Conservation (phyloP, 1,140 invertebrate species). For the Drosophila lacteicornis region DNA sequence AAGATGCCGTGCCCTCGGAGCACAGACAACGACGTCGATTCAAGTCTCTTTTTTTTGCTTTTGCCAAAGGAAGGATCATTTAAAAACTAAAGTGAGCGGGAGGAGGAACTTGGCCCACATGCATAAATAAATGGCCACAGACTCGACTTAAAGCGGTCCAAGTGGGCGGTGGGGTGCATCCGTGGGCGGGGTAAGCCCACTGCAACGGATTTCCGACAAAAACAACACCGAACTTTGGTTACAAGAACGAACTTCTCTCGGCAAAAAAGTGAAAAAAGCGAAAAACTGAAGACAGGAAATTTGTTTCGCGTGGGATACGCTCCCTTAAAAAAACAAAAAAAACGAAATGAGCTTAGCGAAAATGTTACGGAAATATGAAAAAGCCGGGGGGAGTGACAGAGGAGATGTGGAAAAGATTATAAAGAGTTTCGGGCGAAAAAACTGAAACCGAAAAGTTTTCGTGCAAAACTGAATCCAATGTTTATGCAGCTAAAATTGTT, state of each 20-base stretch:
- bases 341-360: slow-evolving; percentile 41
- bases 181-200: slow-evolving; percentile 25
- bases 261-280: slow-evolving; percentile 2
- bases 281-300: slow-evolving; percentile 53
- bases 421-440: slow-evolving; percentile 10
- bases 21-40: slow-evolving; percentile 39
- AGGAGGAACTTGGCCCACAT: slow-evolving; percentile 47
- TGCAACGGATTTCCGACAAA: slow-evolving; percentile 54
- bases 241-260: slow-evolving; percentile 30
- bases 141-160: slow-evolving; percentile 50
- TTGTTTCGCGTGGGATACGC: slow-evolving; percentile 45
- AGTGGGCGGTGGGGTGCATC: neutral
- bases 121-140: slow-evolving; percentile 63
- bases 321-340: slow-evolving; percentile 33
- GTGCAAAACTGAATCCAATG: slow-evolving; percentile 17
- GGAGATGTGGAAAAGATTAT: slow-evolving; percentile 25
- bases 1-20: slow-evolving; percentile 7
- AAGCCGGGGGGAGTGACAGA: neutral
- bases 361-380: slow-evolving; percentile 51
- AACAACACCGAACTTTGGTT: slow-evolving; percentile 30
- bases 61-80: slow-evolving; percentile 38
- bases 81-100: slow-evolving; percentile 38
- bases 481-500: slow-evolving; percentile 13
- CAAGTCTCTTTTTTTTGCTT: slow-evolving; percentile 4
- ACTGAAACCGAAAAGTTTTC: slow-evolving; percentile 34